Evolutionary conservation across 2,797 vertebrate species (phyloP), one percentile per base, ranked within the genome.

Genomic region (Sparidentex hasta): DNA sequence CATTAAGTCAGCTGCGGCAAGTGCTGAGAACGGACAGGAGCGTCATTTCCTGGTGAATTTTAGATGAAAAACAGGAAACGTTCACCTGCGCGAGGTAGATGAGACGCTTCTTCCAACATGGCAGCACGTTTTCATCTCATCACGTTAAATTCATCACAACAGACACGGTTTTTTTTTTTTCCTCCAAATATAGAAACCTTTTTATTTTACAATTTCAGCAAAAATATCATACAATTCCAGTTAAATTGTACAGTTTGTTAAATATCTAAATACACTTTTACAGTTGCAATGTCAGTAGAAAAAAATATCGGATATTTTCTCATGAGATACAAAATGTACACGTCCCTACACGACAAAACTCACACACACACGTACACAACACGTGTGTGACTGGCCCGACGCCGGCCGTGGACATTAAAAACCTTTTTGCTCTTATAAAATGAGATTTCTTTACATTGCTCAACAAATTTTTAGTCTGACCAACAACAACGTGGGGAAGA

Each of bases 211-310:
- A 95, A 81, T 90, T 77, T 85, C 92, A 92, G 92, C 92, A 94
- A 94, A 94, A 95, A 93, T 94, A 95, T 94, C 73, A 88, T 90
- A 93, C 93, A 93, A 89, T 91, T 94, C 92, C 93, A 91, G 88
- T 90, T 92, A 72, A 81, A 88, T 92, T 93, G 83, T 88, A 93
- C 88, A 92, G 80, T 90, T 88, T 93, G 91, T 93, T 93, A 93
- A 93, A 94, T 94, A 94, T 79, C 93, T 93, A 95, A 95, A 94
- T 94, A 94, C 93, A 92, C 87, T 75, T 93, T 94, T 92, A 92
- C 92, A 93, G 88, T 65, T 82, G 77, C 72, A 82, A 87, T 88
- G 77, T 91, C 93, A 92, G 93, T 95, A 94, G 90, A 94, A 94
- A 94, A 94, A 93, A 93, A 93, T 91, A 91, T 82, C 47, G 65